These are phyloP conservation scores for Diceros bicornis DNA, from an alignment of 2,797 vertebrate species.

Conservation along the genomic window DNA sequence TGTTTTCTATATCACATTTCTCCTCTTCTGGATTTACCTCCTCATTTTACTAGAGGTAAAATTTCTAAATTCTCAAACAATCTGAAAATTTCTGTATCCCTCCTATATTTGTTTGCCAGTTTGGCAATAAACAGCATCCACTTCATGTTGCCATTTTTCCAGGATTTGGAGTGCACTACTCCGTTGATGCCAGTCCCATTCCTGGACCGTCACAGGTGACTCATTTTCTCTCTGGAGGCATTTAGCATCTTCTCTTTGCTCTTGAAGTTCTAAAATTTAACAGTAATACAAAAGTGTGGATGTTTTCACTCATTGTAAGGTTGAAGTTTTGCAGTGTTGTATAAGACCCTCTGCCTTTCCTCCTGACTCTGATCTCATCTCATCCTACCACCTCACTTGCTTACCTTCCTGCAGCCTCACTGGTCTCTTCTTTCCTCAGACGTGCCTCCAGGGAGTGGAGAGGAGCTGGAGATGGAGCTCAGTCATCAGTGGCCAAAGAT, in stretches of 20 bases:
- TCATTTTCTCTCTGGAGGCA: neutral
- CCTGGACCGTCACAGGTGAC: neutral
- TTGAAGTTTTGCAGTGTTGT: neutral
- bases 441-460: neutral
- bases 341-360: neutral
- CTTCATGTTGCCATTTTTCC: neutral
- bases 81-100: neutral
- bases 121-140: neutral
- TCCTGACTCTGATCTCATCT: neutral
- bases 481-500: neutral
- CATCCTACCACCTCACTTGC: neutral
- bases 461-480: neutral
- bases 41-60: slow-evolving; percentile 42
- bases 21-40: neutral
- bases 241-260: neutral
- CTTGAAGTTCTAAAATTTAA: neutral
- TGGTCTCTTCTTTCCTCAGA: neutral
- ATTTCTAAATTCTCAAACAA: neutral
- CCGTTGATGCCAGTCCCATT: neutral
- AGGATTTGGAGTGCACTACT: neutral
- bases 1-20: neutral
- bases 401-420: neutral
- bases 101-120: slow-evolving; percentile 33
- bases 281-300: neutral
- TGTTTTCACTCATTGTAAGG: neutral